A percentile compares a stretch with the other conserved stretches of the same genome.
Conservation (phyloP, 2,797 vertebrate genomes). For the Pipistrellus pipistrellus region DNA sequence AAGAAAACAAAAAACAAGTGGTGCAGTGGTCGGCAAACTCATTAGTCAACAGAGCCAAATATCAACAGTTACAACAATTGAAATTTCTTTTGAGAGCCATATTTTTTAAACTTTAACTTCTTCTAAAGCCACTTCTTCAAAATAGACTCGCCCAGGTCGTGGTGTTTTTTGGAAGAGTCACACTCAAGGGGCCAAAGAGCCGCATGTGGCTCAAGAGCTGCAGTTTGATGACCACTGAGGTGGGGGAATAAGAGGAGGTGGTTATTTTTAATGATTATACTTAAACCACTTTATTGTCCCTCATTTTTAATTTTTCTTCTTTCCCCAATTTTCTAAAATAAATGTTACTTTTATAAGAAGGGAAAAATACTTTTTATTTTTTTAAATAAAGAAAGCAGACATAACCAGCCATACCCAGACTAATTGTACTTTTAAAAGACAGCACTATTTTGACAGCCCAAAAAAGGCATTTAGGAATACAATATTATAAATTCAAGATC, state of each 20-base stretch:
- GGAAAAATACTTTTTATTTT: conserved; percentile 33
- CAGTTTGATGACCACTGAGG: too few relatives aligned
- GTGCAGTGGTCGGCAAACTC: too few relatives aligned
- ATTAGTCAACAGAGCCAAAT: too few relatives aligned
- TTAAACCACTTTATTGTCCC: neutral
- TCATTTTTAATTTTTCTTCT: conserved; percentile 51
- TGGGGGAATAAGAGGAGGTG: neutral
- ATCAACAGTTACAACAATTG: too few relatives aligned
- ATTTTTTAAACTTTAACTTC: too few relatives aligned
- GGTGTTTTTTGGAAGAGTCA: too few relatives aligned
- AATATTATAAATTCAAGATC: conserved; percentile 85
- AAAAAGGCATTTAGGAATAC: conserved; percentile 78
- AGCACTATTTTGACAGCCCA: conserved; percentile 83
- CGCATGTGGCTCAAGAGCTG: too few relatives aligned
- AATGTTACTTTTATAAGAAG: conserved; percentile 46
- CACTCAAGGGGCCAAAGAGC: too few relatives aligned
- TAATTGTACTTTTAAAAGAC: conserved; percentile 81
- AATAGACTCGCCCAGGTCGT: too few relatives aligned
- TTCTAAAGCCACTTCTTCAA: too few relatives aligned
- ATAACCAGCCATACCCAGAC: conserved; percentile 64
- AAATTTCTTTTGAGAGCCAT: too few relatives aligned
- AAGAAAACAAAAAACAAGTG: too few relatives aligned
- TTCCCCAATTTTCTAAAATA: conserved; percentile 51
- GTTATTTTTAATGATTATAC: neutral
- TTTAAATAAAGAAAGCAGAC: conserved; percentile 59